Percentiles rank a stretch among this genome's conserved stretches.
phyloP scores from a whole-genome alignment of 2,888 invertebrate genomes.

The Boloria selene region DNA sequence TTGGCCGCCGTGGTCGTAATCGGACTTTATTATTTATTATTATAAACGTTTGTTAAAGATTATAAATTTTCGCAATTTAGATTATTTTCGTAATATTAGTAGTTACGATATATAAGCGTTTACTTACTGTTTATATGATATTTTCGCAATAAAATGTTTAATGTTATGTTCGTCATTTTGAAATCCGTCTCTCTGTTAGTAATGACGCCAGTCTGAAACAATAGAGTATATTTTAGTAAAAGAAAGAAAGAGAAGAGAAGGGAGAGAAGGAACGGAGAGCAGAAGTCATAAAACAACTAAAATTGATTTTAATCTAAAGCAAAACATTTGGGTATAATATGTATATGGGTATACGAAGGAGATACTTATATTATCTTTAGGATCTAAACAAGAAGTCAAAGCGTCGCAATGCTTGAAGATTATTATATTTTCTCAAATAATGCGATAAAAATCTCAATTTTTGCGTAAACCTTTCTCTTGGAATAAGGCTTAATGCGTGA shows the following conservation, averaged over 20 bases:
- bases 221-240: conserved; percentile 3
- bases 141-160: conserved; percentile 56
- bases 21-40: too few relatives aligned
- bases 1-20: too few relatives aligned
- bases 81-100: too few relatives aligned
- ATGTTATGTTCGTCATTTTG: conserved; percentile 60
- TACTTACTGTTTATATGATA: conserved; percentile 59
- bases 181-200: conserved; percentile 1
- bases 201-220: conserved; percentile 26
- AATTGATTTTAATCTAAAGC: too few relatives aligned
- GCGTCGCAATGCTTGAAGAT: conserved; percentile 18
- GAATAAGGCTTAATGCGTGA: conserved; percentile 40
- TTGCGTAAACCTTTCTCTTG: conserved; percentile 34
- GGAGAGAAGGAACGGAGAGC: too few relatives aligned
- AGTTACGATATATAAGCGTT: too few relatives aligned
- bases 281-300: too few relatives aligned
- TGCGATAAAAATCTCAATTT: conserved; percentile 36
- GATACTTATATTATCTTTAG: conserved; percentile 11
- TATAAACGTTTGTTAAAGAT: too few relatives aligned
- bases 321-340: too few relatives aligned
- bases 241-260: background rate
- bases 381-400: conserved; percentile 19
- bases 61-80: too few relatives aligned
- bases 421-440: conserved; percentile 30
- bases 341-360: background rate